These are phyloP conservation scores for Venusia cambrica DNA, from an alignment of 2,888 invertebrate species.

Conservation along the genomic window DNA sequence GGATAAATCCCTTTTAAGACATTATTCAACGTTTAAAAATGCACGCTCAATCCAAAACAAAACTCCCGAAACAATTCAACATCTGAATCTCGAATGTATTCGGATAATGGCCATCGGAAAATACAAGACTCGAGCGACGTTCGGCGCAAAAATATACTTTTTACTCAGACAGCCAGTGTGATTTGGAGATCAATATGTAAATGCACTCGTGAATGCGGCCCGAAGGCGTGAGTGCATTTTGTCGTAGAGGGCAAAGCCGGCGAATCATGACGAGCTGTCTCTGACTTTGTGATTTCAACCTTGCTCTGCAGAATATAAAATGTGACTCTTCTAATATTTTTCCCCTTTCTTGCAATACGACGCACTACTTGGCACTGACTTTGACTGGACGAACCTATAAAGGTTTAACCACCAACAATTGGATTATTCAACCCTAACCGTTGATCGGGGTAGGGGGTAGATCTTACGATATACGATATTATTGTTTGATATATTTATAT, in stretches of 20 bases:
- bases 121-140: slow-evolving; percentile 24
- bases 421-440: too few species aligned
- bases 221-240: slow-evolving; percentile 69
- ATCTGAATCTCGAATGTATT: slow-evolving; percentile 11
- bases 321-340: slow-evolving; percentile 14
- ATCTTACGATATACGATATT: too few species aligned
- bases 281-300: slow-evolving; percentile 46
- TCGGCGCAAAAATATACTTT: slow-evolving; percentile 43
- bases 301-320: slow-evolving; percentile 42
- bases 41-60: slow-evolving; percentile 7
- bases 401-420: too few species aligned
- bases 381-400: too few species aligned
- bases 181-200: slow-evolving; percentile 75
- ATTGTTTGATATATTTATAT: too few species aligned
- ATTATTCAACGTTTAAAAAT: too few species aligned
- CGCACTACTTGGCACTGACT: too few species aligned
- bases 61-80: too few species aligned
- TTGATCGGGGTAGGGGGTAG: too few species aligned
- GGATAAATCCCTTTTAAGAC: too few species aligned
- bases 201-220: slow-evolving; percentile 64
- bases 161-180: slow-evolving; percentile 58
- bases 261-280: slow-evolving; percentile 51
- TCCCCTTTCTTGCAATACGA: too few species aligned
- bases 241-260: slow-evolving; percentile 58
- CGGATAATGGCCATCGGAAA: slow-evolving; percentile 16